These are phyloP conservation scores for Cremastobaeus sp. DNA, from an alignment of 2,888 invertebrate genomes.

Conservation along the genomic window DNA sequence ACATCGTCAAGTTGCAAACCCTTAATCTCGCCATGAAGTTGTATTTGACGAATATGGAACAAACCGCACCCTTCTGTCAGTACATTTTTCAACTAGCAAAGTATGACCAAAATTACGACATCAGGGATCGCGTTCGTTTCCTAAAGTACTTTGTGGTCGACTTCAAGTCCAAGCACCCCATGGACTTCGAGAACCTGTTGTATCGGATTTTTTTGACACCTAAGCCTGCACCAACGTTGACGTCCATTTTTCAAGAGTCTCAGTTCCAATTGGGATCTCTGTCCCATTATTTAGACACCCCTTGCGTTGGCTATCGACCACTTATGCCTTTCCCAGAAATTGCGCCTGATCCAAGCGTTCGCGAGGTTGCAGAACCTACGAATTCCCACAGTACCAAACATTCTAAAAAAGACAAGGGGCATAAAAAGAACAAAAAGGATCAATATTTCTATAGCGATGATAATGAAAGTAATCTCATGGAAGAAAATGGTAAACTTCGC, in stretches of 20 bases:
- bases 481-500: constrained; percentile 69
- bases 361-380: constrained; percentile 83
- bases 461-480: constrained; percentile 76
- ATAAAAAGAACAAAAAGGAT: constrained; percentile 79
- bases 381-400: constrained; percentile 70
- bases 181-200: constrained; percentile 83
- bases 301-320: constrained; percentile 92
- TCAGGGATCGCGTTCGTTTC: constrained; percentile 95
- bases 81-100: constrained; percentile 96
- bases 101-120: constrained; percentile 98
- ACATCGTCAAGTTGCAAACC: constrained; percentile 96
- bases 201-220: constrained; percentile 92
- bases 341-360: constrained; percentile 86
- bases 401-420: constrained; percentile 71
- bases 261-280: constrained; percentile 95
- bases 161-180: constrained; percentile 76
- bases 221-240: constrained; percentile 95
- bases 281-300: constrained; percentile 94
- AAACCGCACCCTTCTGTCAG: constrained; percentile 91
- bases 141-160: constrained; percentile 89
- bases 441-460: constrained; percentile 81
- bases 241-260: constrained; percentile 89
- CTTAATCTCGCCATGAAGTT: constrained; percentile 96
- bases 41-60: constrained; percentile 91
- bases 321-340: constrained; percentile 90